A percentile compares a stretch with the other conserved stretches of the same genome.
Conservation (phyloP, 2,888 invertebrate species). For the Chloroclystis v-ata region DNA sequence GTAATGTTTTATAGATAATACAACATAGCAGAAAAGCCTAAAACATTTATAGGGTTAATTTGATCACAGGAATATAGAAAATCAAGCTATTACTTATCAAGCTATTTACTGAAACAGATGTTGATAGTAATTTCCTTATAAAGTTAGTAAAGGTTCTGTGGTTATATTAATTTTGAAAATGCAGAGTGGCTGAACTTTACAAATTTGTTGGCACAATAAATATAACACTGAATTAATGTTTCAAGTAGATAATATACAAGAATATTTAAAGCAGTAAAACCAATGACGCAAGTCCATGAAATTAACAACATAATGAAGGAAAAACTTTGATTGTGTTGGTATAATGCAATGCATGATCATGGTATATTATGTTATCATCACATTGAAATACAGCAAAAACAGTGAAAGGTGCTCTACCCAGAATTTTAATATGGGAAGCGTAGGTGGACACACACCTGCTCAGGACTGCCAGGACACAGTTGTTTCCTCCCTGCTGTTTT, state of each 20-base stretch:
- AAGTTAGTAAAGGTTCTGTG: too few species aligned
- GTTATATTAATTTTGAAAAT: constrained; percentile 49
- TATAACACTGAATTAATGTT: background rate
- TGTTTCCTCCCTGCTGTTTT: constrained; percentile 74
- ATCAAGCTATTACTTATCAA: constrained; percentile 1
- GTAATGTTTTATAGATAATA: too few species aligned
- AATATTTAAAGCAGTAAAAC: background rate
- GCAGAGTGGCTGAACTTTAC: constrained; percentile 63
- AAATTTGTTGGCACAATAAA: constrained; percentile 15
- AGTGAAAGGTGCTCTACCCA: constrained; percentile 26
- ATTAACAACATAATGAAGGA: background rate
- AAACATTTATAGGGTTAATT: background rate
- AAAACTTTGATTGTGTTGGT: background rate
- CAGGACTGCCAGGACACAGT: constrained; percentile 65
- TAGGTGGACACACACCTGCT: constrained; percentile 75
- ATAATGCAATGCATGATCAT: constrained; percentile 4
- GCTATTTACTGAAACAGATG: too few species aligned
- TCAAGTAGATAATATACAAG: background rate
- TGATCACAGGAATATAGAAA: constrained; percentile 1
- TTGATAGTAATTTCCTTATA: too few species aligned
- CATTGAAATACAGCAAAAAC: background rate
- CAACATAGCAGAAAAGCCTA: background rate
- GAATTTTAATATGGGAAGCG: background rate
- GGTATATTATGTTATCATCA: background rate
- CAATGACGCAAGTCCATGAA: background rate